Base-by-base conservation (phyloP, 2,113 vertebrate species). In the human region DNA sequence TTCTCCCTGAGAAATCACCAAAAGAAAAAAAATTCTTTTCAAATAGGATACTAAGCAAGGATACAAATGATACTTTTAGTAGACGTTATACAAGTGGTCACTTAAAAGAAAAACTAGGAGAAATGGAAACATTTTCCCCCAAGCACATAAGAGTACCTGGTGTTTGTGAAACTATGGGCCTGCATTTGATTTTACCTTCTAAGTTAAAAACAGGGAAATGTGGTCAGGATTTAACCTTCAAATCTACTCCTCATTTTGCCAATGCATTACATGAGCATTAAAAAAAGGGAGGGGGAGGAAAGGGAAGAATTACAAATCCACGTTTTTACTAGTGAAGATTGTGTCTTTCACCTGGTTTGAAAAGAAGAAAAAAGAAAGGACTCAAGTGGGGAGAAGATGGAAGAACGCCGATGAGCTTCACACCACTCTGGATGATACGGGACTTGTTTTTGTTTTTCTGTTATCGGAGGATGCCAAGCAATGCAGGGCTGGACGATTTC, bases 401-500 rank as follows among this genome's bases (percentile, higher is more conserved):
- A 81, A n/a, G 14, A 57, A 27, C 6, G 9, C 10, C 0, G 52
- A 8, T 3, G 9, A 35, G 83, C 55, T 43, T n/a, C 61, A 30
- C 61, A 30, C 94, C 96, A 97, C 86, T 79, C 35, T 4, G 59
- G 16, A 92, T 30, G 86, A 90, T 13, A 90, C n/a, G 9, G 87
- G 97, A 57, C 93, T 86, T 88, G 96, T 40, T 96, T 97, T 97
- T 97, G 97, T 88, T 97, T 98, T 97, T 73, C 52, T 96, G 95
- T 91, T 97, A 22, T 5, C 35, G 2, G 81, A 93, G 96, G 32
- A 22, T 92, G 95, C 75, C 32, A 93, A 97, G 97, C 97, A 82
- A 64, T 0, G 89, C 96, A 64, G 94, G 95, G 97, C 18, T 90
- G 66, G 68, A 38, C 70, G 38, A 96, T 96, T 98, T 95, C 98